Evolutionary conservation across 2,113 vertebrate species (phyloP).

Genomic region (Connochaetes taurinus): DNA sequence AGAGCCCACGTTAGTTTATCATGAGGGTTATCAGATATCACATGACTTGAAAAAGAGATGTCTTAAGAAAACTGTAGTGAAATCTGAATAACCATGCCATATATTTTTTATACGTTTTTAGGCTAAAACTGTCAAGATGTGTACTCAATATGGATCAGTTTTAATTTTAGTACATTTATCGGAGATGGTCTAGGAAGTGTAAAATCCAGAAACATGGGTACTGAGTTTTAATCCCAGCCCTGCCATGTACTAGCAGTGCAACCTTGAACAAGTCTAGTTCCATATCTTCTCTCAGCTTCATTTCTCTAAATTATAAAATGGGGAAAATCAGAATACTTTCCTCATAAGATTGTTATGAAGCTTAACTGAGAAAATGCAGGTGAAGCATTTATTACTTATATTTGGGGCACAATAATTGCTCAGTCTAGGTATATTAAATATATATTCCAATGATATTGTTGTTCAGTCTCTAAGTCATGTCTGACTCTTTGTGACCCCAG

Average conservation of each 20-base stretch:
- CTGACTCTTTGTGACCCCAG: not conserved
- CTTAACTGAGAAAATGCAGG: not conserved
- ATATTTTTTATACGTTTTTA: not conserved
- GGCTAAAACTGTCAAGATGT: not conserved
- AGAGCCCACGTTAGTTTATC: not conserved
- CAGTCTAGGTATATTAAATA: not conserved
- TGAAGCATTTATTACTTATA: not conserved
- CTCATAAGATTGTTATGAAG: not conserved
- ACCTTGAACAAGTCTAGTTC: not conserved
- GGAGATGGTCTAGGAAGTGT: not conserved
- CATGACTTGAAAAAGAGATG: not conserved
- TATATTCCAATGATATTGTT: not conserved
- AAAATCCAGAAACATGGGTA: not conserved
- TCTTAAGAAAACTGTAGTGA: not conserved
- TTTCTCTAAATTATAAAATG: not conserved
- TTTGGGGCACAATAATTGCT: not conserved
- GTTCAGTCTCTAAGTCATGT: not conserved
- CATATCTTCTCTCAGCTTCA: not conserved
- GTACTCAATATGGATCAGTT: not conserved
- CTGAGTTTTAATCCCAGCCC: not conserved
- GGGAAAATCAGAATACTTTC: not conserved
- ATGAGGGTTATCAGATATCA: not conserved
- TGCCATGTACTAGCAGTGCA: not conserved
- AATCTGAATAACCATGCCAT: not conserved
- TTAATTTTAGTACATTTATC: not conserved